Evolutionary conservation across 1,140 invertebrate species (phyloP).

Genomic region (Drosophila ambigua): DNA sequence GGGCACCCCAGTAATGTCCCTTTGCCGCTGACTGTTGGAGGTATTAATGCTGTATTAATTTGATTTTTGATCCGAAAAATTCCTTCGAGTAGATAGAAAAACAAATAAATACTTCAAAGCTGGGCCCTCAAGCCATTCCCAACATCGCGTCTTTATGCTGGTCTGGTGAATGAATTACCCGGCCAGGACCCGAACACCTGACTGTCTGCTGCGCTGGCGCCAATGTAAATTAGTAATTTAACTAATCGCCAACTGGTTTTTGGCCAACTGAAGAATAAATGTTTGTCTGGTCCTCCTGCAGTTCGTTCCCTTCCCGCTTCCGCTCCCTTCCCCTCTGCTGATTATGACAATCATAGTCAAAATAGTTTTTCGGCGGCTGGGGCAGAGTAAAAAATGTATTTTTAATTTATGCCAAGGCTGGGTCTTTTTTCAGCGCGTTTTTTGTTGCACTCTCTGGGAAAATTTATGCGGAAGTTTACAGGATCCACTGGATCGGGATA

Average conservation of each 20-base stretch:
- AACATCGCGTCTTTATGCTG: no score
- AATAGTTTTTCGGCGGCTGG: conserved; percentile 28
- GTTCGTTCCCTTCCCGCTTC: conserved; percentile 7
- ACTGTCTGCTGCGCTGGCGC: conserved; percentile 1
- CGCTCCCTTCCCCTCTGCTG: conserved; percentile 4
- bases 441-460: conserved; percentile 28
- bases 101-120: no score
- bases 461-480: conserved; percentile 57
- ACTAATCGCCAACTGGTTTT: conserved; percentile 42
- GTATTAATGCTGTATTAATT: no score
- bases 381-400: conserved; percentile 37
- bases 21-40: no score
- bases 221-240: conserved; percentile 54
- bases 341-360: conserved; percentile 57
- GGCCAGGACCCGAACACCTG: conserved; percentile 25
- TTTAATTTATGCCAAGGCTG: conserved; percentile 50
- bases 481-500: conserved; percentile 10
- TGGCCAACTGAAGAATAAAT: conserved; percentile 11
- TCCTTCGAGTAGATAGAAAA: no score
- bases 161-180: conserved; percentile 13
- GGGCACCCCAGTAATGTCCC: no score
- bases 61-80: no score
- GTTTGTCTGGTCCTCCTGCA: conserved; percentile 20
- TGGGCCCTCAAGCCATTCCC: no score
- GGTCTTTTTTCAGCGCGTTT: conserved; percentile 2